Base-by-base conservation (phyloP, 2,113 vertebrate species). In the Choloepus hoffmanni region DNA sequence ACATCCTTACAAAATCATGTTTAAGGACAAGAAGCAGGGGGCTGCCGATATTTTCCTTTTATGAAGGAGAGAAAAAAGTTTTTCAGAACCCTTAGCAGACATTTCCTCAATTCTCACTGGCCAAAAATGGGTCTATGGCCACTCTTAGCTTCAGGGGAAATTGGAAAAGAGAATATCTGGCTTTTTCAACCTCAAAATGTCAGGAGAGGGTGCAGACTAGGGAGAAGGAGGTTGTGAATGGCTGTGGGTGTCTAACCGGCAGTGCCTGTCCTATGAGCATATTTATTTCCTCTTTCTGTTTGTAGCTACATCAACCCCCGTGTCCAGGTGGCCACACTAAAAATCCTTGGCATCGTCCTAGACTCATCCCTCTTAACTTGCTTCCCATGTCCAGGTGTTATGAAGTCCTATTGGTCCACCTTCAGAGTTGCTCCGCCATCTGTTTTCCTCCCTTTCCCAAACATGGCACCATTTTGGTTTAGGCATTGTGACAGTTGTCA, bases 291-390 rank as follows among this genome's bases (percentile, higher is more conserved):
- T 16, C 2, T 94, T 82, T 91, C 65, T 95, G 7, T 50, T 92
- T 33, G 10, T 55, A 86, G 72, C 77, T 70, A 1, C 88, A 33
- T 65, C 36, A 78, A 24, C 68, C 74, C 50, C 40, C 89, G 7
- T 53, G 70, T 81, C 91, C 97, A 98, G 93, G 95, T 95, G 93
- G 89, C 96, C 97, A 86, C 82, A 89, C 77, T 94, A 67, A 96
- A 93, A 89, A 36, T 3, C 74, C 63, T 60, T 96, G 94, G 95
- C 82, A 36, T 30, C 55, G 13, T 63, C 85, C 63, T 60, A 62
- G 19, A 73, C 43, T 78, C 76, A 28, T 53, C 48, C 78, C 81
- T 74, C 73, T 84, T 13, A 4, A 45, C 65, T 89, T 63, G 82
- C 48, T 82, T 62, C 86, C 87, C 74, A 23, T 28, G 7, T 23